Evolutionary conservation across 2,797 vertebrate species (phyloP), one percentile per base, ranked within the genome.

Genomic region (Danio choprae): DNA sequence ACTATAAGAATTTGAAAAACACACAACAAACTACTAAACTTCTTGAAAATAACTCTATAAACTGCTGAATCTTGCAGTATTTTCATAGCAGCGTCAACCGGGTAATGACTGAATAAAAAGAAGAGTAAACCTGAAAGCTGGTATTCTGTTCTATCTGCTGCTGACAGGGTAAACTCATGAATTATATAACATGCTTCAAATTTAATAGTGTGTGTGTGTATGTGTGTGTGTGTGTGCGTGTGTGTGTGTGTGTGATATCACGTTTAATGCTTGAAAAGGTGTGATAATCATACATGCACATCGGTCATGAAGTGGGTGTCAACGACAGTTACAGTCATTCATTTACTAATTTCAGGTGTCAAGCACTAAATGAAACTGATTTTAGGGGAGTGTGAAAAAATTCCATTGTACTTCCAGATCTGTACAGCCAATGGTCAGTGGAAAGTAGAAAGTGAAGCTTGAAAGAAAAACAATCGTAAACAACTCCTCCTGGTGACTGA

Each of bases 381-480:
- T 62, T 60, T 5, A 38, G 75, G 3, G 46, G 40, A 36, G 11
- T 10, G 6, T 58, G 8, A 20, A 16, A 15, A 46, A 43, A 74
- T 58, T 41, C 60, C 7, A 10, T 43, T 6, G 40, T 44, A 29
- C 20, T 71, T 64, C n/a, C 12, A 20, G 41, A 48, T 22, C 63
- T 36, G 41, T 53, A 56, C 16, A 12, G 8, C 36, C 40, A 71
- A 50, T 6, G 40, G 69, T 73, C 71, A 59, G 44, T 43, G 5
- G 4, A 69, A 74, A 38, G 44, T 58, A 58, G 43, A 56, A 58
- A 59, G 82, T 16, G 15, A 78, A 29, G 44, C 60, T 67, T 60
- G 56, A 63, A 53, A 73, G 20, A 59, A 73, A 59, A 71, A 71
- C 81, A 67, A 78, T 48, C 41, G 55, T 59, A 64, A 48, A 67